A percentile compares a stretch with the other conserved stretches of the same genome.
Evolutionary conservation across 2,888 invertebrate species (phyloP).

Genomic region (Nomada ferruginata): DNA sequence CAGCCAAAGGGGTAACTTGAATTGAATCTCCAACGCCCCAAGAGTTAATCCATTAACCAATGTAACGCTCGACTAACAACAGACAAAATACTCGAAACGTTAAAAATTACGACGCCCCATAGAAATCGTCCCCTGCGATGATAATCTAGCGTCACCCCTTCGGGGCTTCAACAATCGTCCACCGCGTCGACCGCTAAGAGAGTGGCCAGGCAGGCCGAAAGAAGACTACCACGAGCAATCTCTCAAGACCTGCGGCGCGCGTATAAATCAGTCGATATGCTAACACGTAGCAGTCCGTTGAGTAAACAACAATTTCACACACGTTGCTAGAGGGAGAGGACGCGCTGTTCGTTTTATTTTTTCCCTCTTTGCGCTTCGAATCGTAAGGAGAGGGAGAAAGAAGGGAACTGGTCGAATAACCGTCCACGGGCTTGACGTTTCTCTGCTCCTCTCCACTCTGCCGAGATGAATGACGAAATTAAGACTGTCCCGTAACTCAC

Average conservation of each 20-base stretch:
- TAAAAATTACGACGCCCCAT: constrained; percentile 34
- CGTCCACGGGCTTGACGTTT: constrained; percentile 44
- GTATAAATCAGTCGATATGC: constrained; percentile 54
- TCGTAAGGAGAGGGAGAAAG: constrained; percentile 24
- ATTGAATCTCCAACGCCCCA: constrained; percentile 20
- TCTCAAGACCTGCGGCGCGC: constrained; percentile 46
- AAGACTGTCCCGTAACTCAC: constrained; percentile 71
- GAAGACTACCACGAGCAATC: constrained; percentile 27
- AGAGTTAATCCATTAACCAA: constrained; percentile 40
- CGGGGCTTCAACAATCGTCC: constrained; percentile 38
- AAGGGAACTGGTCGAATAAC: constrained; percentile 62
- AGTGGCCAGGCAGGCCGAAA: constrained; percentile 36
- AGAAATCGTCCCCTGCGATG: constrained; percentile 20
- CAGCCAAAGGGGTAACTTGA: not conserved
- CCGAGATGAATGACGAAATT: constrained; percentile 69
- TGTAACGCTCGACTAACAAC: constrained; percentile 40
- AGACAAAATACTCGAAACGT: constrained; percentile 39
- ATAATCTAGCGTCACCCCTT: constrained; percentile 10
- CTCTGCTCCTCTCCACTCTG: constrained; percentile 19
- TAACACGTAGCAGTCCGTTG: constrained; percentile 52
- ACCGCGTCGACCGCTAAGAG: constrained; percentile 52
- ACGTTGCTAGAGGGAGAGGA: constrained; percentile 30
- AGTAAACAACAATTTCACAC: constrained; percentile 71
- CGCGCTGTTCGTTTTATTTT: constrained; percentile 20
- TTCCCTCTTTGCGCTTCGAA: constrained; percentile 53